Base-by-base conservation (phyloP, 2,888 invertebrate genomes). In the Chalcosyrphus nemorum region DNA sequence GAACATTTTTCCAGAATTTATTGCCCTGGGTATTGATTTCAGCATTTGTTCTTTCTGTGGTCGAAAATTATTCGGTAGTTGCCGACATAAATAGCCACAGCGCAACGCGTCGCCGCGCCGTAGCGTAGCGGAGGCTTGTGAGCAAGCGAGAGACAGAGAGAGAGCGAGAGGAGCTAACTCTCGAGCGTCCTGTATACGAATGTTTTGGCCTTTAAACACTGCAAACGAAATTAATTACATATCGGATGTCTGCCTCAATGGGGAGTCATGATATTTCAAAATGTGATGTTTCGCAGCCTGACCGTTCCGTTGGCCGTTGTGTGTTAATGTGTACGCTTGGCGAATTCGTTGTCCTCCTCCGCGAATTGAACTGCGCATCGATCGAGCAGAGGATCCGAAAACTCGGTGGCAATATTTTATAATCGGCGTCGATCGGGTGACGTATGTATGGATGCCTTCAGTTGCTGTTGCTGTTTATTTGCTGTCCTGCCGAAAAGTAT, bases 61-160 rank as follows among this genome's bases (percentile, higher is more conserved):
- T 72, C 76, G 76, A 84, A 84, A 84, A 84, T 84, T 84, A 84
- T 84, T 84, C 84, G 84, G 84, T 84, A 91, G 91, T 91, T 91
- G 90, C 90, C 90, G 90, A 91, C 91, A 91, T 91, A 91, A 91
- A 91, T 91, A 91, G 90, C 91, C 89, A 89, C 90, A 90, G 90
- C 89, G 90, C 89, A 90, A 87, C 65, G 77, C 71, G 71, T 70
- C 76, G 65, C 65, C 50, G 17, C 29, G 11, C 24, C 11, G n/a
- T 29, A n/a, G n/a, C 74, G 15, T n/a, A n/a, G 7, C 35, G n/a
- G 32, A 35, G 5, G 7, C 45, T 15, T 47, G 52, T 4, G 24
- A 9, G 27, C 24, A 6, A 32, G 35, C 29, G 45, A 45, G 15
- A 21, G 32, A 54, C 65, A 27, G 13, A 61, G 59, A 32, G 24